These are phyloP conservation scores for Leptodactylus fallax DNA, from an alignment of 2,797 vertebrate species.

Conservation along the genomic window DNA sequence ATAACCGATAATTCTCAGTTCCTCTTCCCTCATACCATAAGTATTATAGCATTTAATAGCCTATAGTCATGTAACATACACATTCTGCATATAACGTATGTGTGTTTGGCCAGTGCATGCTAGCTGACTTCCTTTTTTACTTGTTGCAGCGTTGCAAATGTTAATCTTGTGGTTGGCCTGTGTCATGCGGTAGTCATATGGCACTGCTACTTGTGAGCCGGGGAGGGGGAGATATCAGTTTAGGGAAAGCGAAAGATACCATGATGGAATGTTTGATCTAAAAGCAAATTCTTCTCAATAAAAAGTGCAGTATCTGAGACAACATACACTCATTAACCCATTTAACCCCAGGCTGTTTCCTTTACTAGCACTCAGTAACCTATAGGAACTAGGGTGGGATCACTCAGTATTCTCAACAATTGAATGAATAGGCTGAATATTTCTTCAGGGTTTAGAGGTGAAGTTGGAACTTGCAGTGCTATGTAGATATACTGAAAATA, in stretches of 20 bases:
- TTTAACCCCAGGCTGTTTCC: neutral
- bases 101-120: neutral
- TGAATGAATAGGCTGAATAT: too few species aligned
- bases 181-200: conserved; percentile 54
- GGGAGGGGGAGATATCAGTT: neutral
- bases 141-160: conserved; percentile 15
- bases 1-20: neutral
- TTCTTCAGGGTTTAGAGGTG: neutral
- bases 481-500: neutral
- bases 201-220: neutral
- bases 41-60: neutral
- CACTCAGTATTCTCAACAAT: neutral
- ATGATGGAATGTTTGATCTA: neutral
- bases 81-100: neutral
- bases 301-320: neutral
- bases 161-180: conserved; percentile 27
- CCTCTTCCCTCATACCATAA: neutral
- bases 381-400: too few species aligned
- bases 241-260: neutral
- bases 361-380: too few species aligned
- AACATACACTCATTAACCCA: neutral
- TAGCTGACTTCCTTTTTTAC: neutral
- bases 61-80: neutral
- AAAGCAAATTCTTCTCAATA: neutral
- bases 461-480: neutral